These are phyloP conservation scores for Nothura maculosa DNA, from an alignment of 2,797 vertebrate species.

Conservation along the genomic window DNA sequence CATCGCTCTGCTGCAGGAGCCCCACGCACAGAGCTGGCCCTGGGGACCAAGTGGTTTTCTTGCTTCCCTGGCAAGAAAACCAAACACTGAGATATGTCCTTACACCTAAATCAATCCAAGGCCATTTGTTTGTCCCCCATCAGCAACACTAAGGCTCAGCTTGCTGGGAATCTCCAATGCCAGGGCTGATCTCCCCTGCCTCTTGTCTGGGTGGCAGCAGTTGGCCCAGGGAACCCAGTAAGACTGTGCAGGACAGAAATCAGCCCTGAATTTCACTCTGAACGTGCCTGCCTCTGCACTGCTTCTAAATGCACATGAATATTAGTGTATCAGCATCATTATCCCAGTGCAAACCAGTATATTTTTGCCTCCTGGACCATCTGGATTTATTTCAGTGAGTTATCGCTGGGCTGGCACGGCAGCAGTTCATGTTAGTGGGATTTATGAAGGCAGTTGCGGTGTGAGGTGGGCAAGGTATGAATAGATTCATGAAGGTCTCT, in stretches of 20 bases:
- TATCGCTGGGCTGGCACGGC: background rate
- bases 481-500: slow-evolving; percentile 14
- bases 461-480: background rate
- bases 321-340: background rate
- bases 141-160: background rate
- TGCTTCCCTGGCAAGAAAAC: background rate
- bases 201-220: background rate
- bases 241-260: background rate
- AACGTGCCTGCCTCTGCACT: background rate
- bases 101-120: slow-evolving; percentile 28
- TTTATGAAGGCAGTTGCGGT: background rate
- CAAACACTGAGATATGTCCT: slow-evolving; percentile 30
- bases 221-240: background rate
- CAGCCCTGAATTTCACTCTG: background rate
- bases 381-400: background rate
- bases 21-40: background rate
- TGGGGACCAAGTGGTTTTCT: background rate
- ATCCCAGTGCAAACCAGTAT: rapidly evolving
- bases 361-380: background rate
- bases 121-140: background rate
- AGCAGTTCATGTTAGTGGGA: background rate
- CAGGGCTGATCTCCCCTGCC: background rate
- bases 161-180: background rate
- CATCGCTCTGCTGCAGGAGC: background rate
- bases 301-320: background rate